Base-by-base conservation (phyloP, 2,113 vertebrate species). In the Furnarius figulus region DNA sequence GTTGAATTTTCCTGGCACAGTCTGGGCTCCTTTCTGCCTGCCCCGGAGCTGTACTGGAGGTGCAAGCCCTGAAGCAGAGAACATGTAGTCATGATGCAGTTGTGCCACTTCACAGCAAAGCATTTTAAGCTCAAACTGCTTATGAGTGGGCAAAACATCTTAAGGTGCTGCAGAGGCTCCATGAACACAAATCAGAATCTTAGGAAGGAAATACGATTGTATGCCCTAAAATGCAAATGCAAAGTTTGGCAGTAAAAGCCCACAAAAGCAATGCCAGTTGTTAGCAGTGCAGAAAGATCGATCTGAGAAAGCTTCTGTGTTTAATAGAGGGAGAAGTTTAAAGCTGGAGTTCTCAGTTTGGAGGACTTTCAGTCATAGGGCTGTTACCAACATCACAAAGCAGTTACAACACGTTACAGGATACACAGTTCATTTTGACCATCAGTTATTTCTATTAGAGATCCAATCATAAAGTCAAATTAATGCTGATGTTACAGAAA, bases 11-110 rank as follows among this genome's bases (percentile, higher is more conserved):
- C n/a, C n/a, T 46, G 59, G 67, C 46, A 78, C 21, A n/a, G 52
- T 42, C 8, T 24, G 46, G 58, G 55, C n/a, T 50, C 17, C 37
- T 33, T 70, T 72, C 74, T 58, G 21, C 15, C 53, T 73, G 58
- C n/a, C 13, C 37, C 28, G 25, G 5, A 14, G n/a, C 59, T 70
- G 20, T 37, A 37, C 37, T 31, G 31, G 39, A 76, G 24, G 37
- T 62, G 37, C 44, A 76, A 56, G 15, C 22, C 33, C 62, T 1
- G 7, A 66, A 67, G 63, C 50, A 81, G 73, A 81, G 68, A 77
- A 66, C 31, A 19, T 5, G 1, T 3, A 55, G 21, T 22, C 44
- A 40, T 0, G 1, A 13, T 4, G 5, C 27, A 49, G 22, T 7
- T 68, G 49, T n/a, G 19, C 9, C 40, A 61, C 53, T 52, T 79